Evolutionary conservation across 2,888 invertebrate species (phyloP), one percentile per base, ranked within the genome.

Genomic region (Scaptomyza tumidula): DNA sequence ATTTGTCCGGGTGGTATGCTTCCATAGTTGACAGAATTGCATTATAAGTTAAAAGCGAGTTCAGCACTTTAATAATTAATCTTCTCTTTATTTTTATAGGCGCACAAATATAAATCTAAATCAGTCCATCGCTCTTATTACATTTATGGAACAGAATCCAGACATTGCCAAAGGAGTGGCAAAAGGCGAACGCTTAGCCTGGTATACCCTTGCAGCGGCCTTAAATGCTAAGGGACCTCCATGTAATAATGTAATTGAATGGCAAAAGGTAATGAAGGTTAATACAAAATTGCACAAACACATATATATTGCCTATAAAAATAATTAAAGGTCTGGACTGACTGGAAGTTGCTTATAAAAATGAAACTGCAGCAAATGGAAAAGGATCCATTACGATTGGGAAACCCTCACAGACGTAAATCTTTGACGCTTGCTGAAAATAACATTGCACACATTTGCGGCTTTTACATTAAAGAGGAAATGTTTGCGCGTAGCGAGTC

Each of bases 101-200:
- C 58, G 58, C 24, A 53, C 33, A 3, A 41, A 53, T 41, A 58
- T 53, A 13, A 53, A 54, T 54, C 41, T 14, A 9, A 14, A 54
- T 6, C 58, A 53, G 39, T 19, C 29, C 1, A 31, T 41, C 11
- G 24, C 52, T 19, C 7, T 57, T 11, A 31, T 57, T 11, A 11
- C n/a, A 7, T 52, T 41, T 19, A 52, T 58, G 57, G 19, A 31
- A 1, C 14, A 53, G 2, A 29, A 58, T 19, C 53, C 19, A 19
- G 31, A 41, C 5, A 41, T 58, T 24, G 31, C 53, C 14, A 58
- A 52, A 24, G 53, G 41, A 24, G 16, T 14, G 6, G 5, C 14
- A 0, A 52, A 58, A 24, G 53, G 24, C 24, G 53, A 52, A 24
- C 58, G 41, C 11, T 29, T 31, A 11, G 53, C 14, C 1, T 57